phyloP scores from a whole-genome alignment of 2,113 vertebrate genomes.

The Casuarius casuarius region DNA sequence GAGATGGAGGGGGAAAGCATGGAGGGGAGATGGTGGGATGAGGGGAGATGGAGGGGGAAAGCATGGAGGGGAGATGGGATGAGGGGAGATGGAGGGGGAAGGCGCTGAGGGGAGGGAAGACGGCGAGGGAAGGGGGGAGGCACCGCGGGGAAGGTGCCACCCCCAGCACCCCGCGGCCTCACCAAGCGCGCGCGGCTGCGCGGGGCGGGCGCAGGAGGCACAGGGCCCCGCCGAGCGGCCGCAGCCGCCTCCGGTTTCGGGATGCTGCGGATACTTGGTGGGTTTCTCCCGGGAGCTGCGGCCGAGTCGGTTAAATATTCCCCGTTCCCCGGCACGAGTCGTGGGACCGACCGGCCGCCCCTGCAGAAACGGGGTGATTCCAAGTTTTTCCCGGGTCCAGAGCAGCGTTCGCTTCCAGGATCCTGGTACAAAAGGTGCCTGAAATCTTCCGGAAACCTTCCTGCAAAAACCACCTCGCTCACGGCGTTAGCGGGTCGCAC shows the following conservation, averaged over 20 bases:
- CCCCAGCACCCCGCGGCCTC: too few species aligned
- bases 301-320: not conserved
- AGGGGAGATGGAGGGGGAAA: not conserved
- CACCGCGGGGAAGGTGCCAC: too few species aligned
- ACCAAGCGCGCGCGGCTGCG: not conserved
- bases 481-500: not conserved
- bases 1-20: not conserved
- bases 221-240: not conserved
- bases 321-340: accelerated
- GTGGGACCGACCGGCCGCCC: not conserved
- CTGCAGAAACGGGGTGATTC: not conserved
- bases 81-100: not conserved
- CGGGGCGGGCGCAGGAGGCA: conserved; percentile 46
- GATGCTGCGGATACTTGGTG: not conserved
- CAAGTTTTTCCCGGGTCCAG: not conserved
- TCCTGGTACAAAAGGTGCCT: not conserved
- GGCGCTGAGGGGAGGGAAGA: not conserved
- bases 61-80: not conserved
- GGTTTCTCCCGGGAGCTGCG: not conserved
- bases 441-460: not conserved
- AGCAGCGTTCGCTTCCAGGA: not conserved
- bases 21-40: not conserved
- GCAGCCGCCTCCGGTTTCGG: not conserved
- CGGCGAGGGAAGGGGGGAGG: not conserved
- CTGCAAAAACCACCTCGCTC: not conserved